Percentiles rank a stretch among this genome's conserved stretches.
Evolutionary conservation across 2,113 vertebrate species (phyloP).

Genomic region (Forbesichthys agassizii): DNA sequence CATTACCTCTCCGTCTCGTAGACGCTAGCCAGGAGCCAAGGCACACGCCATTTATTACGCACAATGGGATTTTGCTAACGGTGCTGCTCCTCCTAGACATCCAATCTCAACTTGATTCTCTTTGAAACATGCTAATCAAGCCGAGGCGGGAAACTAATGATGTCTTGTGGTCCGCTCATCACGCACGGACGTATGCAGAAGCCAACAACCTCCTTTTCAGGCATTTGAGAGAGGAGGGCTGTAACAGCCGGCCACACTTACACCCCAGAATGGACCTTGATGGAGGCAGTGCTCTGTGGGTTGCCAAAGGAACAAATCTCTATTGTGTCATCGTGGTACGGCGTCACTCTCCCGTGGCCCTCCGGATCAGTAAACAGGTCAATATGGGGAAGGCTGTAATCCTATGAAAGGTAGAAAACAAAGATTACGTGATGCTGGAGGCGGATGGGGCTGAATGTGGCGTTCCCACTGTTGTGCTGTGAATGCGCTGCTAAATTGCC

Average conservation of each 20-base stretch:
- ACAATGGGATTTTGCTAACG: slow-evolving; percentile 12
- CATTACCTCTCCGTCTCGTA: not conserved
- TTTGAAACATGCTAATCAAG: no score
- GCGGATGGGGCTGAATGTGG: not conserved
- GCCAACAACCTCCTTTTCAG: not conserved
- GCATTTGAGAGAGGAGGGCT: not conserved
- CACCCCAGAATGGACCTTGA: slow-evolving; percentile 91
- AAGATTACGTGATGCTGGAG: slow-evolving; percentile 7
- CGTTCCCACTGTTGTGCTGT: not conserved
- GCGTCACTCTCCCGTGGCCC: slow-evolving; percentile 80
- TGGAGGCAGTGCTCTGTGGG: slow-evolving; percentile 85
- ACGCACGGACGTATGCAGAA: not conserved
- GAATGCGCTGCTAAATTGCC: no score
- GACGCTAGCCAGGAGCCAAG: not conserved
- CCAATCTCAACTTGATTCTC: no score
- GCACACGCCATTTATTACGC: not conserved
- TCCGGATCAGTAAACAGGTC: slow-evolving; percentile 90
- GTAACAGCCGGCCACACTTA: slow-evolving; percentile 66
- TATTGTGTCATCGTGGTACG: slow-evolving; percentile 84
- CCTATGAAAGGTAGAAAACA: slow-evolving; percentile 70
- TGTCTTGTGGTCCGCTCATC: not conserved
- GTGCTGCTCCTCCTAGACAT: no score
- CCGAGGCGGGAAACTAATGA: no score
- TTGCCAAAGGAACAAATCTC: slow-evolving; percentile 84
- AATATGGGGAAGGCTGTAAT: slow-evolving; percentile 88